Conservation (phyloP, 2,113 vertebrate genomes). For the Tapirus terrestris region DNA sequence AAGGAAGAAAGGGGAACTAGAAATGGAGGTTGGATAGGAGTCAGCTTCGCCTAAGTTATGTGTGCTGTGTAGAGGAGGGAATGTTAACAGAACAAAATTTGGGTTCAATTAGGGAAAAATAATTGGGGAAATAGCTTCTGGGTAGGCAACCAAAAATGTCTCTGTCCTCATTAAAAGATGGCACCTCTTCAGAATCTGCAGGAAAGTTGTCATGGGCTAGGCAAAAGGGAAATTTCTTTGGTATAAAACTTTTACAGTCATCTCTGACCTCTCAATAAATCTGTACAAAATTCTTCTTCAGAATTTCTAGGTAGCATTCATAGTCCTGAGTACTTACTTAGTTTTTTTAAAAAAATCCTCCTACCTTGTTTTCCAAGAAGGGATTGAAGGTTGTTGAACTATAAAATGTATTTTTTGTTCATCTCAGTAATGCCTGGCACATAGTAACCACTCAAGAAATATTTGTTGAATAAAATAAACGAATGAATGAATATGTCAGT, state of each 20-base stretch:
- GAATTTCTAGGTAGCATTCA: background rate
- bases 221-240: background rate
- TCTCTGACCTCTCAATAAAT: constrained; percentile 48
- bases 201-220: background rate
- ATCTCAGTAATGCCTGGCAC: constrained; percentile 23
- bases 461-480: constrained; percentile 36
- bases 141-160: background rate
- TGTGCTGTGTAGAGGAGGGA: background rate
- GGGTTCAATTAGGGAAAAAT: background rate
- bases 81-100: background rate
- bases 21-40: background rate
- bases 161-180: background rate
- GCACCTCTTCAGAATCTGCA: constrained; percentile 32
- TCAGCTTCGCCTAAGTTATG: background rate
- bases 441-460: constrained; percentile 53
- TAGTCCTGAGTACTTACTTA: background rate
- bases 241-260: background rate
- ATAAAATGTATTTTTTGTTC: constrained; percentile 19
- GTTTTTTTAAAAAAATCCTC: background rate
- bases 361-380: constrained; percentile 5
- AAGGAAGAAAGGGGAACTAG: background rate
- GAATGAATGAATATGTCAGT: background rate
- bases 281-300: background rate
- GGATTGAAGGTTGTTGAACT: constrained; percentile 25
- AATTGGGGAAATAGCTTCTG: background rate